Percentiles rank a stretch among this genome's conserved stretches.
These are phyloP conservation scores for Apis florea DNA, from an alignment of 1,140 invertebrate species.

Conservation along the genomic window DNA sequence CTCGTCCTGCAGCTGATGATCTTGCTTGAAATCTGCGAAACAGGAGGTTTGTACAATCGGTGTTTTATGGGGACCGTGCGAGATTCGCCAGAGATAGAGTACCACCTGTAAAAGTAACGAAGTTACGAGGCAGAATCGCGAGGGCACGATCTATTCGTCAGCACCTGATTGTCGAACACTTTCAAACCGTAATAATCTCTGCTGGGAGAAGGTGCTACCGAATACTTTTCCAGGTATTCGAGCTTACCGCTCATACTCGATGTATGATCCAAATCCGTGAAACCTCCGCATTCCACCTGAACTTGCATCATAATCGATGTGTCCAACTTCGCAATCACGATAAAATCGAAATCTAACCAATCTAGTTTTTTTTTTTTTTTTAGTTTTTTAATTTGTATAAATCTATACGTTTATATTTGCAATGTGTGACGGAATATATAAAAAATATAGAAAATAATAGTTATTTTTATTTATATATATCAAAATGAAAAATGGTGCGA, in stretches of 20 bases:
- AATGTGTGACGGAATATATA: too few relatives aligned
- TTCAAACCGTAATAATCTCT: constrained; percentile 79
- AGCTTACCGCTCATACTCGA: constrained; percentile 61
- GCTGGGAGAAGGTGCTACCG: constrained; percentile 76
- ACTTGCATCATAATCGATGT: not conserved
- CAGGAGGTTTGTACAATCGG: constrained; percentile 62
- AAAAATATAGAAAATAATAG: too few relatives aligned
- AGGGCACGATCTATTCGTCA: constrained; percentile 25
- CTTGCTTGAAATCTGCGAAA: constrained; percentile 68
- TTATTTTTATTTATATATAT: too few relatives aligned
- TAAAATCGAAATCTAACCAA: not conserved
- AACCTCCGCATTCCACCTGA: constrained; percentile 38
- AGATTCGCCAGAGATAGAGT: constrained; percentile 78
- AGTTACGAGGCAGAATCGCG: constrained; percentile 30
- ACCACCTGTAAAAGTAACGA: constrained; percentile 68
- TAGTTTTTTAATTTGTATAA: too few relatives aligned
- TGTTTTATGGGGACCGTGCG: constrained; percentile 74
- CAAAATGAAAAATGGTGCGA: too few relatives aligned
- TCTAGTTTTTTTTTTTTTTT: not conserved
- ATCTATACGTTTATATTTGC: too few relatives aligned
- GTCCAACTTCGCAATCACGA: not conserved
- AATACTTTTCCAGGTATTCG: constrained; percentile 74
- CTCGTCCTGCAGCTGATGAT: constrained; percentile 71
- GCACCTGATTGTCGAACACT: constrained; percentile 66
- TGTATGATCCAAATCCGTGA: not conserved